These are phyloP conservation scores for Amaurobius ferox DNA, from an alignment of 2,888 invertebrate genomes.

Conservation along the genomic window DNA sequence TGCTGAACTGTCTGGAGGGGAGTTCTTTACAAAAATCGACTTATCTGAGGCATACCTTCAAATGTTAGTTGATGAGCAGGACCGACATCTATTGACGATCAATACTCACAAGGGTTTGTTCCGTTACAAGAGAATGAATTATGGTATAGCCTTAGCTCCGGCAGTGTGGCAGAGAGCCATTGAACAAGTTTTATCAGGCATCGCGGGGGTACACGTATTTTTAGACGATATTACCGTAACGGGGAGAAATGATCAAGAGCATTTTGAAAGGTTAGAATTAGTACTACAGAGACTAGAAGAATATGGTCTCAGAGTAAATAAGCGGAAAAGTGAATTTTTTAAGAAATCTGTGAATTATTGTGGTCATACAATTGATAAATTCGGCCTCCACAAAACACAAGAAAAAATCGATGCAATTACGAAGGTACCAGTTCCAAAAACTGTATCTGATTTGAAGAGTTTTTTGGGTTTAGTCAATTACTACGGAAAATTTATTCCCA, in stretches of 20 bases:
- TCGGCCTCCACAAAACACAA: conserved; percentile 42
- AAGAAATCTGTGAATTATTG: conserved; percentile 33
- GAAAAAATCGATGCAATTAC: conserved; percentile 47
- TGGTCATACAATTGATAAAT: conserved; percentile 35
- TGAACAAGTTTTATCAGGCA: conserved; percentile 4
- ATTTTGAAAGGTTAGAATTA: conserved; percentile 28
- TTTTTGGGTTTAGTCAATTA: conserved; percentile 42
- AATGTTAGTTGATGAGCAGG: conserved; percentile 76
- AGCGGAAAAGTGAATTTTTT: conserved; percentile 15
- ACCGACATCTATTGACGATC: conserved; percentile 76
- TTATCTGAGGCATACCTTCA: conserved; percentile 77
- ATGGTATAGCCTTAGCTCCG: conserved; percentile 76
- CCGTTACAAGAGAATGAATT: conserved; percentile 75
- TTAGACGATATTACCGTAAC: conserved; percentile 33
- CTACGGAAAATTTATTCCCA: no score
- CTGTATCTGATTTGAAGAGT: conserved; percentile 41
- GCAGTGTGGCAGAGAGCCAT: conserved; percentile 74
- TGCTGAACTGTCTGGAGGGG: conserved; percentile 74
- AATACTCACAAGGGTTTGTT: conserved; percentile 77
- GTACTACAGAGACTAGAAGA: conserved; percentile 3
- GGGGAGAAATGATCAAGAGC: conserved; percentile 25
- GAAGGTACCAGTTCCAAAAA: conserved; percentile 44
- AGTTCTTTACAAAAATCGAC: conserved; percentile 75
- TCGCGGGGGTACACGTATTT: conserved; percentile 20
- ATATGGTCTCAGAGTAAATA: conserved; percentile 19